phyloP scores from a whole-genome alignment of 2,797 vertebrate genomes.

The Siniperca scherzeri region DNA sequence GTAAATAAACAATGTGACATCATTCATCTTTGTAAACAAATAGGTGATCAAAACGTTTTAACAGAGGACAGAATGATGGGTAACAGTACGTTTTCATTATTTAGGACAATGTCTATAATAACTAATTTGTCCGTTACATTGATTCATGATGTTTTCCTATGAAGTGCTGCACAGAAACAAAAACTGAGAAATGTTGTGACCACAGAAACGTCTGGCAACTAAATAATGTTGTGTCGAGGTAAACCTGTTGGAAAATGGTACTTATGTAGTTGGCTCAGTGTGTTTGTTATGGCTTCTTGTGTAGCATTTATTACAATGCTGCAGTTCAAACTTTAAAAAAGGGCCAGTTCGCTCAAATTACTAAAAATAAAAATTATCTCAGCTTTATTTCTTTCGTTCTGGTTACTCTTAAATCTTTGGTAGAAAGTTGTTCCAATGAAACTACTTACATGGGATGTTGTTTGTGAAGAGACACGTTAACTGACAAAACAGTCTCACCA shows the following conservation, averaged over 20 bases:
- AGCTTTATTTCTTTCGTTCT: background rate
- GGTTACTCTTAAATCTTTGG: background rate
- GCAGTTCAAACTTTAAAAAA: slow-evolving; percentile 29
- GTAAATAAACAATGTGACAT: slow-evolving; percentile 40
- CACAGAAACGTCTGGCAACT: slow-evolving; percentile 12
- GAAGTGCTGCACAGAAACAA: background rate
- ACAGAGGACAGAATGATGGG: slow-evolving; percentile 8
- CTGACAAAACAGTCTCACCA: background rate
- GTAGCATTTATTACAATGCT: background rate
- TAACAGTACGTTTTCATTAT: background rate
- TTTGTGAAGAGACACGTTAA: background rate
- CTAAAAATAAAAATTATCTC: background rate
- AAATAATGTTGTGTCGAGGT: slow-evolving; percentile 40
- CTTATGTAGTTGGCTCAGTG: slow-evolving; percentile 40
- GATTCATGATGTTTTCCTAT: background rate
- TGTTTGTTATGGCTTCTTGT: slow-evolving; percentile 51
- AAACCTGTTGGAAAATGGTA: slow-evolving; percentile 29
- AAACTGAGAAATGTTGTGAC: slow-evolving; percentile 62
- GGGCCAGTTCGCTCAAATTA: slow-evolving; percentile 40
- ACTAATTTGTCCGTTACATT: background rate
- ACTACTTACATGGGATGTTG: background rate
- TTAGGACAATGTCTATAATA: background rate
- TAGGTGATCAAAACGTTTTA: background rate
- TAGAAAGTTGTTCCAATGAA: background rate
- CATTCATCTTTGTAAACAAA: slow-evolving; percentile 57